Evolutionary conservation across 2,113 vertebrate genomes (phyloP).

Genomic region (Elaphurus davidianus): DNA sequence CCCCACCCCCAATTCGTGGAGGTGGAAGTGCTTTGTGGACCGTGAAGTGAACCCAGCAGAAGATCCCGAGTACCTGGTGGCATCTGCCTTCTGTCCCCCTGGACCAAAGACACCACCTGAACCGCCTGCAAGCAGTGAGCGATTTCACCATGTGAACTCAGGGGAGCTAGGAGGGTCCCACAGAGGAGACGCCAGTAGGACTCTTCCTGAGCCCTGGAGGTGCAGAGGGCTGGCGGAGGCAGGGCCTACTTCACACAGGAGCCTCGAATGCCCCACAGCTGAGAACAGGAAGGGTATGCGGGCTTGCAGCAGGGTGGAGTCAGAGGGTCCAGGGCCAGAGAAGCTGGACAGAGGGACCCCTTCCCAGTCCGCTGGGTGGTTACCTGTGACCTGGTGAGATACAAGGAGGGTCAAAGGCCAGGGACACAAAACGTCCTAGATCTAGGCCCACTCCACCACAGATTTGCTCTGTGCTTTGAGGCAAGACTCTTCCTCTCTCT

Average conservation of each 20-base stretch:
- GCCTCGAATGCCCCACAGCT: fast-evolving
- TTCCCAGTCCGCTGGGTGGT: not conserved
- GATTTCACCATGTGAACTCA: not conserved
- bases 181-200: not conserved
- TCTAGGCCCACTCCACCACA: not conserved
- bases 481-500: not conserved
- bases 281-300: not conserved
- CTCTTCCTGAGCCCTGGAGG: not conserved
- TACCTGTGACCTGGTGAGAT: not conserved
- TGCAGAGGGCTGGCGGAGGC: not conserved
- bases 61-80: fast-evolving
- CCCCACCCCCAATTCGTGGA: no score
- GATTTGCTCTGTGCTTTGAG: not conserved
- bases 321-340: not conserved
- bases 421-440: not conserved
- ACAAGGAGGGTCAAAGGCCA: not conserved
- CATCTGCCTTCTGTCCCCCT: not conserved
- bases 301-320: not conserved
- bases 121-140: not conserved
- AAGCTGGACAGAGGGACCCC: not conserved
- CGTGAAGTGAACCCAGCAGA: not conserved
- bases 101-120: not conserved
- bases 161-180: not conserved
- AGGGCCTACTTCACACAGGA: not conserved
- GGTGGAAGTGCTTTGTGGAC: not conserved